Conservation (phyloP, 2,797 vertebrate genomes). For the Propithecus deckenii region DNA sequence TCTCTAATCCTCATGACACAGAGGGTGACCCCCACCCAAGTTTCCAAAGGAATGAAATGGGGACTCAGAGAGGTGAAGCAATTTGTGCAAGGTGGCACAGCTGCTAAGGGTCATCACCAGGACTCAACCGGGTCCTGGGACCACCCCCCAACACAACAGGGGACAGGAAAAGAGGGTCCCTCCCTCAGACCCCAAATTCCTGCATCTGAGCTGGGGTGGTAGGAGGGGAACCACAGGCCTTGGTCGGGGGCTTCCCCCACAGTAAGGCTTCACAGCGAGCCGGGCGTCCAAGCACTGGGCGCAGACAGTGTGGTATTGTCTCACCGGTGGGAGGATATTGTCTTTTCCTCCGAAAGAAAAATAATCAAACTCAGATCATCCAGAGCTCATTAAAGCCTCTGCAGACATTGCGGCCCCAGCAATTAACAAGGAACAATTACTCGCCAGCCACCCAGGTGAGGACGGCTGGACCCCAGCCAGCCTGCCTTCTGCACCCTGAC, state of each 20-base stretch:
- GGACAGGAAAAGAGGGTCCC: not conserved
- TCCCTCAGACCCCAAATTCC: not conserved
- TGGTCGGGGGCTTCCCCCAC: not conserved
- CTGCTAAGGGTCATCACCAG: not conserved
- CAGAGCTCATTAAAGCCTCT: slow-evolving; percentile 68
- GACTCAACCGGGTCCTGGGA: not conserved
- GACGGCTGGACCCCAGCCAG: slow-evolving; percentile 39
- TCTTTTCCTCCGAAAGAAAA: slow-evolving; percentile 62
- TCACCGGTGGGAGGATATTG: not conserved
- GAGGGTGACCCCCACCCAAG: not conserved
- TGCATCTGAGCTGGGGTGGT: not conserved
- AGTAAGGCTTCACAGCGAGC: not conserved
- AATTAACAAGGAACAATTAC: slow-evolving; percentile 57
- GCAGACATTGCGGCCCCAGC: slow-evolving; percentile 72
- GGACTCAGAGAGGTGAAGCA: not conserved
- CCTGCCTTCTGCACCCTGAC: not conserved
- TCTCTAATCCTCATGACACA: not conserved
- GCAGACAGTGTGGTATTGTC: slow-evolving; percentile 58
- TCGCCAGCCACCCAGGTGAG: not conserved
- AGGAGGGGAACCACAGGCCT: not conserved
- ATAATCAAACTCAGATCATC: slow-evolving; percentile 56
- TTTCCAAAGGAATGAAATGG: not conserved
- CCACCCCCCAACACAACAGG: not conserved
- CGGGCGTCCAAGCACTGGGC: not conserved
- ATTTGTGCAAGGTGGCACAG: not conserved